Conservation (phyloP, 2,888 invertebrate species). For the Phengaris arion region DNA sequence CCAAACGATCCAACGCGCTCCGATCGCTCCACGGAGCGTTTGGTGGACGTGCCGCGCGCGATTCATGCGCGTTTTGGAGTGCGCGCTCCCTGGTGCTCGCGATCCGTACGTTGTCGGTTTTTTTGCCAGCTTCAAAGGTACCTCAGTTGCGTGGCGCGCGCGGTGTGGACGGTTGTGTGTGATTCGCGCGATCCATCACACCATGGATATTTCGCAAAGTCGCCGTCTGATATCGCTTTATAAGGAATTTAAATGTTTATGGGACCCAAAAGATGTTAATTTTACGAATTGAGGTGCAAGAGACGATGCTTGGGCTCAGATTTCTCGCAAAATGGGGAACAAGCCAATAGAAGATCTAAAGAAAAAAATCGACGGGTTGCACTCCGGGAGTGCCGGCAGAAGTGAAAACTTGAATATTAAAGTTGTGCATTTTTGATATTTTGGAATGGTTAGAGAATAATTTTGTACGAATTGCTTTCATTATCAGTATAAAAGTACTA, state of each 20-base stretch:
- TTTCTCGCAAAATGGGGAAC: constrained; percentile 31
- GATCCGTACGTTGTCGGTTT: constrained; percentile 41
- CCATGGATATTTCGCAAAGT: constrained; percentile 31
- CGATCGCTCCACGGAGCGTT: constrained; percentile 34
- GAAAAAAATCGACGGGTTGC: no score
- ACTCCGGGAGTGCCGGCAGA: no score
- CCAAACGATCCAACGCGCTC: constrained; percentile 35
- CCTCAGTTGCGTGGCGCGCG: no score
- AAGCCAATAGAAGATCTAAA: constrained; percentile 29
- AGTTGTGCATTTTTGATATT: no score
- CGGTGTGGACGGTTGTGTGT: constrained; percentile 35
- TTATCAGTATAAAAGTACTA: no score
- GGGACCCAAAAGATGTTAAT: constrained; percentile 41
- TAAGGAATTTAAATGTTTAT: constrained; percentile 39
- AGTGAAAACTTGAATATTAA: no score
- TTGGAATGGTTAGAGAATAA: no score
- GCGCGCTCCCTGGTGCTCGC: constrained; percentile 39
- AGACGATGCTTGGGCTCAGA: constrained; percentile 43
- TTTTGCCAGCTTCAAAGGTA: no score
- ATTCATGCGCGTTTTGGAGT: constrained; percentile 31
- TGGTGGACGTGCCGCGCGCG: neutral
- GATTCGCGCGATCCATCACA: constrained; percentile 34
- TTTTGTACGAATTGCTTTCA: no score
- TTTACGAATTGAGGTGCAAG: constrained; percentile 43
- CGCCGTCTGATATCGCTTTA: neutral